Base-by-base conservation (phyloP, 2,113 vertebrate species). In the Motacilla alba region DNA sequence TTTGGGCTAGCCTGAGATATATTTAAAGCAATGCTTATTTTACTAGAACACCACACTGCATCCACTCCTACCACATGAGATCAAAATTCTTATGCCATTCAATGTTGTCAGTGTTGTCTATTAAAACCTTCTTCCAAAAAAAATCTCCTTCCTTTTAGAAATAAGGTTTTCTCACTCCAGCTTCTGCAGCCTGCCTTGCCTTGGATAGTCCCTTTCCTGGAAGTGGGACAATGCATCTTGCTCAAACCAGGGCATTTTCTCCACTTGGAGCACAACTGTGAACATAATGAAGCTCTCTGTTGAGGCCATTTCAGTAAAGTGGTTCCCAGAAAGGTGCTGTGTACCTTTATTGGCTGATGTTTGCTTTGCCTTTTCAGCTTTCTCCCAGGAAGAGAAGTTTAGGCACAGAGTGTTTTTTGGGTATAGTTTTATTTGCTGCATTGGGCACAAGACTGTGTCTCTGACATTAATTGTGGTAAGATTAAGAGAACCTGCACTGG, bases 331-430 rank as follows among this genome's bases (percentile, higher is more conserved):
- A 89, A 44, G 5, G 16, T 46, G 24, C 12, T 62, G 13, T 21
- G 8, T 90, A 53, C 47, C 52, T 20, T 85, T 44, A 47, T 37
- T 68, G 20, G 35, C 7, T 52, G 49, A 10, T 46, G 14, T 37
- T 84, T 79, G 27, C 30, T 91, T 89, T 93, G 70, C 20, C 19
- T 82, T 90, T 87, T 76, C 66, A 83, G 20, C 50, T 76, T 79
- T 87, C 24, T 82, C 62, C 41, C 22, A 73, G 67, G 9, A 94
- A 84, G 31, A 35, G 6, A 46, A 70, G 5, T 23, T 46, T 46
- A 63, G 47, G 23, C 43, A 59, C 17, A 50, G 17, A 20, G 6
- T 5, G 1, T 28, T 44, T 35, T 69, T 73, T 8, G 4, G 2
- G 2, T 87, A 37, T 11, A 5, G 11, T 55, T 77, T 77, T 50